Percentiles rank a stretch among this genome's conserved stretches.
phyloP scores from a whole-genome alignment of 1,140 invertebrate species.

The Chironomus striatipennis region DNA sequence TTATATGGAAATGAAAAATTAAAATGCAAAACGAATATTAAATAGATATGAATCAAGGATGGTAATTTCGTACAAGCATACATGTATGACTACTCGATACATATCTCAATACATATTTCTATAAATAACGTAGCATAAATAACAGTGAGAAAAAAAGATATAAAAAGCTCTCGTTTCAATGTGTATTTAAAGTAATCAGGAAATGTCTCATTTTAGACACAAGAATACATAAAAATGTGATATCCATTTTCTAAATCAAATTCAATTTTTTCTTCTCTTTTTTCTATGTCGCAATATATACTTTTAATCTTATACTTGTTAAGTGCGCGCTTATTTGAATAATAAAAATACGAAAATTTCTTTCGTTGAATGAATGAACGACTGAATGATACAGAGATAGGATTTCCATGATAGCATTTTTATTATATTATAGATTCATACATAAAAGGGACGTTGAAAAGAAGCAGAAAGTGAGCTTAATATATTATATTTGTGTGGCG shows the following conservation, averaged over 20 bases:
- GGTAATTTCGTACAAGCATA: neutral
- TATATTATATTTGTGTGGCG: neutral
- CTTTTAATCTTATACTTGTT: neutral
- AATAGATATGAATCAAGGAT: neutral
- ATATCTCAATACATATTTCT: neutral
- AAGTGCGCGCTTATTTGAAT: slow-evolving; percentile 12
- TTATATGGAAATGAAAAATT: slow-evolving; percentile 9
- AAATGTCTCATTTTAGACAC: neutral
- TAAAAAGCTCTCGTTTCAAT: neutral
- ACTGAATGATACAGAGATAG: too few species aligned
- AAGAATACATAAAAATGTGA: neutral
- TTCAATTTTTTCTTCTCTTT: neutral
- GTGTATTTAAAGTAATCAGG: neutral
- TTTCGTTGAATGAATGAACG: neutral
- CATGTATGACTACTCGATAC: neutral
- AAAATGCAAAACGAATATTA: slow-evolving; percentile 14
- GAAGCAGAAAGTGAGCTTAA: neutral
- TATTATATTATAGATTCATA: too few species aligned
- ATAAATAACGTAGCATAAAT: neutral
- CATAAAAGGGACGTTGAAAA: neutral
- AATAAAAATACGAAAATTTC: neutral
- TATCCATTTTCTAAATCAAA: neutral
- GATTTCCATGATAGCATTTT: too few species aligned
- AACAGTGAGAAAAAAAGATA: neutral
- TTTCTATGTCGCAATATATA: neutral